Evolutionary conservation across 2,888 invertebrate species (phyloP).

Genomic region (Bellardia pandia): DNA sequence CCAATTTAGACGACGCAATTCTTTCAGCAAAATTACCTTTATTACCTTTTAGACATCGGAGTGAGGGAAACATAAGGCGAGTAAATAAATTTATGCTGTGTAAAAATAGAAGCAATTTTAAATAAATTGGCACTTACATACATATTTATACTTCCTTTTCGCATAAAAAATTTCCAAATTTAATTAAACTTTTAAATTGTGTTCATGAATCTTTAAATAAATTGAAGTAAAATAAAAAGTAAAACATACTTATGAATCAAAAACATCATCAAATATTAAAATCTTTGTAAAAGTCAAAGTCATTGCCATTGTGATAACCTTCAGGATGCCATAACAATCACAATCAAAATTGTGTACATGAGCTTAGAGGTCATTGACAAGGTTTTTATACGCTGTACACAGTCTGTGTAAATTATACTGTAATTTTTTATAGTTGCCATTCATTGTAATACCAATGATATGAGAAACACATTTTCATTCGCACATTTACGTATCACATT

Average conservation of each 20-base stretch:
- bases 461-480: neutral
- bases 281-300: slow-evolving; percentile 32
- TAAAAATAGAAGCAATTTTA: no score
- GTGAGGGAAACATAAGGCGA: no score
- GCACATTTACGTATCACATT: neutral
- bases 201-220: neutral
- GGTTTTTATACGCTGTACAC: neutral
- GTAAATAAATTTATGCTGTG: no score
- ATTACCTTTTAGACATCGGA: no score
- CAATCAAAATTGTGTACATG: slow-evolving; percentile 13
- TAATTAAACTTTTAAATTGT: slow-evolving; percentile 30
- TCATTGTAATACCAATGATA: slow-evolving; percentile 28
- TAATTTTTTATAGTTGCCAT: slow-evolving; percentile 19
- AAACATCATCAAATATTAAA: slow-evolving; percentile 9
- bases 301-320: slow-evolving; percentile 47
- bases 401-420: slow-evolving; percentile 26
- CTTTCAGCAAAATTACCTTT: no score
- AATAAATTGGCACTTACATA: no score
- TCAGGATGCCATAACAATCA: slow-evolving; percentile 45
- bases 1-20: no score
- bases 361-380: slow-evolving; percentile 60
- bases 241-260: neutral
- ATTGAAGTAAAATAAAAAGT: neutral
- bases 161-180: neutral
- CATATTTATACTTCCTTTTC: neutral